Evolutionary conservation across 1,140 invertebrate genomes (phyloP).

Genomic region (Samia ricini): DNA sequence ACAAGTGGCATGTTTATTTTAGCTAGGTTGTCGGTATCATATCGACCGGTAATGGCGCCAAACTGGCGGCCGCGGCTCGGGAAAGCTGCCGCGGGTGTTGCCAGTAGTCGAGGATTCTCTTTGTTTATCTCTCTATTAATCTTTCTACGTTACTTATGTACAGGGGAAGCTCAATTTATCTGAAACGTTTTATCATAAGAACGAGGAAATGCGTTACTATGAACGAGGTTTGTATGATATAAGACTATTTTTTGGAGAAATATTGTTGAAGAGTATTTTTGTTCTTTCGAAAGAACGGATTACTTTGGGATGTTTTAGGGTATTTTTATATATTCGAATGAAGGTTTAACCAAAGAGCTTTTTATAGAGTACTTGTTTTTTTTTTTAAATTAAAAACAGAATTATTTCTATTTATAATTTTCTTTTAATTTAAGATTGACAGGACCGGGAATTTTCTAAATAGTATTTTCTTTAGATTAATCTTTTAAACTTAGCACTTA

Average conservation of each 20-base stretch:
- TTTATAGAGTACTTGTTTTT: too few relatives aligned
- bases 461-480: too few relatives aligned
- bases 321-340: too few relatives aligned
- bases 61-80: slow-evolving; percentile 21
- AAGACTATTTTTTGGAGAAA: background rate
- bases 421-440: too few relatives aligned
- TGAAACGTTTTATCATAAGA: slow-evolving; percentile 1
- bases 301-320: background rate
- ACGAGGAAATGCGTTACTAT: background rate
- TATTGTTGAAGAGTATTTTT: background rate
- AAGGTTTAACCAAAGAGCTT: too few relatives aligned
- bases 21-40: slow-evolving; percentile 16
- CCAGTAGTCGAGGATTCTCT: background rate
- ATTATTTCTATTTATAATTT: too few relatives aligned
- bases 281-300: background rate
- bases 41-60: slow-evolving; percentile 40
- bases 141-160: slow-evolving; percentile 5
- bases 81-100: slow-evolving; percentile 1
- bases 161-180: slow-evolving; percentile 1
- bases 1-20: slow-evolving; percentile 6
- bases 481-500: too few relatives aligned
- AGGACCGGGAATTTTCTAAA: too few relatives aligned
- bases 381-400: too few relatives aligned
- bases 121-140: slow-evolving; percentile 8
- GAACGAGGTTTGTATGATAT: background rate